A percentile compares a stretch with the other conserved stretches of the same genome.
Evolutionary conservation across 92 coral and sea anemone genomes (phyloP).

Genomic region (Epizoanthus scotinus): DNA sequence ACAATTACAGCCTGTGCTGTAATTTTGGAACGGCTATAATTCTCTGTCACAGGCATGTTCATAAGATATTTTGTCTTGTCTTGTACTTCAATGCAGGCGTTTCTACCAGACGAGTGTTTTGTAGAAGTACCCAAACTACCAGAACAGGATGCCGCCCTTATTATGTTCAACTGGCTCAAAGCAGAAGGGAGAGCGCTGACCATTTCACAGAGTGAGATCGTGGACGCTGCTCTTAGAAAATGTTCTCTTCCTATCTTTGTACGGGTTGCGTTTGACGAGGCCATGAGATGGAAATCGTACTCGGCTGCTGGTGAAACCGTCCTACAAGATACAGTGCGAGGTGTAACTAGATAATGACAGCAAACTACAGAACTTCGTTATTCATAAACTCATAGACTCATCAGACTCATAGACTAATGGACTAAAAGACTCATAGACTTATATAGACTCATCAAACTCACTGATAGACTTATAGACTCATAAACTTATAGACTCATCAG

Average conservation of each 20-base stretch:
- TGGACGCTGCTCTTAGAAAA: conserved; percentile 48
- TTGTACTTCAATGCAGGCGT: conserved; percentile 37
- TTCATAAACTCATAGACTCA: no score
- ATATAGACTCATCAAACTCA: no score
- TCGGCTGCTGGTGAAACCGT: conserved; percentile 54
- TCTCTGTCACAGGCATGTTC: no score
- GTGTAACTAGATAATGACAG: neutral
- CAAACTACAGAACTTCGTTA: neutral
- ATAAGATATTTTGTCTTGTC: neutral
- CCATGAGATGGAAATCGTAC: conserved; percentile 71
- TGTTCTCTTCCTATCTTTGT: conserved; percentile 73
- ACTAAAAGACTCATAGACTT: no score
- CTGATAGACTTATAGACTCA: no score
- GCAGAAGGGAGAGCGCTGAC: conserved; percentile 59
- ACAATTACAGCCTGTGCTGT: no score
- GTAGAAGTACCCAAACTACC: conserved; percentile 70
- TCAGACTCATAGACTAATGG: no score
- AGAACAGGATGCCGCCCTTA: conserved; percentile 57
- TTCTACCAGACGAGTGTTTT: conserved; percentile 50
- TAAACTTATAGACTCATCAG: no score
- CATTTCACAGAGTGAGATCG: conserved; percentile 45
- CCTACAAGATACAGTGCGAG: conserved; percentile 68
- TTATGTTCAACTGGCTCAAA: conserved; percentile 57
- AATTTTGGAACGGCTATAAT: no score
- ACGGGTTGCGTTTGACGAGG: conserved; percentile 74